Base-by-base conservation (phyloP, 2,888 invertebrate genomes). In the Anticlea derivata region DNA sequence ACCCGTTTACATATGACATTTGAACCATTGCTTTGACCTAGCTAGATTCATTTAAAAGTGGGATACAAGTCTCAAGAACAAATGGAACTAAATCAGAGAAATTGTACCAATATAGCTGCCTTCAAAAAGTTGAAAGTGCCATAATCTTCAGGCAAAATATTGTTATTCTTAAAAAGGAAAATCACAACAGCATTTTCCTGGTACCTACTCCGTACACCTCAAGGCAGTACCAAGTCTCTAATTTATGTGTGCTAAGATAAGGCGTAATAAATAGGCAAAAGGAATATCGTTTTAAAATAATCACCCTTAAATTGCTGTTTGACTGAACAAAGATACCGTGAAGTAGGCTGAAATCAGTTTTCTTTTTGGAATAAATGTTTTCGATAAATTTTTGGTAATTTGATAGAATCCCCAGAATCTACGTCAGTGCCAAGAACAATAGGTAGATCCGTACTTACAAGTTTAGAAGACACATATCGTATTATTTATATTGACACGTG, bases 241-340 rank as follows among this genome's bases (percentile, higher is more conserved):
- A 80, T 78, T 79, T 73, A 80, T 76, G 70, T 65, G 60, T 66
- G 63, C 58, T 62, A 50, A 77, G 79, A 80, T 79, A 79, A 78
- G 68, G 55, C 58, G 68, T 76, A 66, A 75, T 78, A 77, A 77
- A 78, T 76, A 78, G 73, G 75, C 67, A 63, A 60, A 66, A 69
- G 70, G 65, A 75, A 74, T 75, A 78, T 70, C 68, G 71, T 70
- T 78, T 73, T 72, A 71, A 76, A 78, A 78, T 78, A 74, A 78
- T 77, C 71, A 66, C 73, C 70, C 66, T 66, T 66, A 68, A 73
- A 74, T 75, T 77, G 66, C 66, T 68, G 58, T 61, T 66, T 63
- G 65, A 63, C 54, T 31, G 65, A 63, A 70, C 43, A 64, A 20
- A 4, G 49, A 46, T 45, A 29, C 24, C 6, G 8, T 60, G 24